Conservation (phyloP, 1,140 invertebrate species). For the Helicoverpa armigera region DNA sequence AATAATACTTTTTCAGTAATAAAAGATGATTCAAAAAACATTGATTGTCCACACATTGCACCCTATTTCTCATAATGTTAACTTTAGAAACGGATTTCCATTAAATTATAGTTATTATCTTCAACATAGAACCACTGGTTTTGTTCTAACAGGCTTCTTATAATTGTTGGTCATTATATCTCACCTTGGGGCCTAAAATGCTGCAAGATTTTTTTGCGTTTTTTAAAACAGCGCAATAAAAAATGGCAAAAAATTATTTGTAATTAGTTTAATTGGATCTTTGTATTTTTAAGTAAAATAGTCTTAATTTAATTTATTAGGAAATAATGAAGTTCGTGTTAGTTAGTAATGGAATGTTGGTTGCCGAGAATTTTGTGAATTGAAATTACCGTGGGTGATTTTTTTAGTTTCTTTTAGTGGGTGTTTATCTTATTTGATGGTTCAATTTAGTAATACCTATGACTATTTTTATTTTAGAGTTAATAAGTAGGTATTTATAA, state of each 20-base stretch:
- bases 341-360: no score
- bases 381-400: no score
- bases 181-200: constrained; percentile 33
- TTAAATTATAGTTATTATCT: constrained; percentile 20
- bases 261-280: constrained; percentile 13
- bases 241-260: background rate
- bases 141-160: background rate
- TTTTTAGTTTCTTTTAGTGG: no score
- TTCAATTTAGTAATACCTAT: no score
- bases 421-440: no score
- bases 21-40: background rate
- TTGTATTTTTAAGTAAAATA: background rate
- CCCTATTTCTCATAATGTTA: background rate
- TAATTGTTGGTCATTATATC: constrained; percentile 34
- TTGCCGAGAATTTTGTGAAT: no score
- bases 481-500: no score
- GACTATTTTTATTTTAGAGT: no score
- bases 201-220: constrained; percentile 21
- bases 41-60: background rate
- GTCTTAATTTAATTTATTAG: background rate
- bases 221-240: constrained; percentile 20
- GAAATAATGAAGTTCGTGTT: background rate
- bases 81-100: background rate
- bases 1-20: no score
- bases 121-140: background rate